These are phyloP conservation scores for Lacerta viridis DNA, from an alignment of 2,797 vertebrate genomes.

Conservation along the genomic window DNA sequence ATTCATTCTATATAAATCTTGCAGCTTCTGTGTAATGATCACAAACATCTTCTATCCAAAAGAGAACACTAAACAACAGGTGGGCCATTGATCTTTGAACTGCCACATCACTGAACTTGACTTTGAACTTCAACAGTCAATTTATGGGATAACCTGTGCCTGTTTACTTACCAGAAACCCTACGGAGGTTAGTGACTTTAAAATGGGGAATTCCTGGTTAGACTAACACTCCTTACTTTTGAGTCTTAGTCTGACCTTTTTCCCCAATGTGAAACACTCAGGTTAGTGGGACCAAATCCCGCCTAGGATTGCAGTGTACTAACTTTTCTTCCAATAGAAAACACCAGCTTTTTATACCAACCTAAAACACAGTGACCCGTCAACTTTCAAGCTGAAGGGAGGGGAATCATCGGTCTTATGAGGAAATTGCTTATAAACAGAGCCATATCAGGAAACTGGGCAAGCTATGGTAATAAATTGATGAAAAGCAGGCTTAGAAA, in stretches of 20 bases:
- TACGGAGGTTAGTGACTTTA: too few relatives aligned
- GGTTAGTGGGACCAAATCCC: too few relatives aligned
- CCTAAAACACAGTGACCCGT: not conserved
- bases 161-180: not conserved
- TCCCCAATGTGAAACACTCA: too few relatives aligned
- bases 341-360: not conserved
- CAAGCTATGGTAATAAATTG: not conserved
- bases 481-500: not conserved
- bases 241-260: too few relatives aligned
- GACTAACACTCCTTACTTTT: too few relatives aligned
- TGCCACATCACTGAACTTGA: not conserved
- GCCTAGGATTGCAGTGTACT: not conserved
- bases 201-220: not conserved
- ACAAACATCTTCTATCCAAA: not conserved
- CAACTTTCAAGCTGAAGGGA: not conserved
- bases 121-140: too few relatives aligned
- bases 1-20: not conserved
- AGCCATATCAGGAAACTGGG: not conserved
- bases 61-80: accelerated
- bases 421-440: too few relatives aligned
- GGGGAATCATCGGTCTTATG: not conserved
- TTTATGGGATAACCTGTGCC: too few relatives aligned
- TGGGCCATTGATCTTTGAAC: accelerated
- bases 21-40: not conserved
- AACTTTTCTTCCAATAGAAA: not conserved